Evolutionary conservation across 23 tunicate genomes (phyloP).

Genomic region (Aplidium turbinatum): DNA sequence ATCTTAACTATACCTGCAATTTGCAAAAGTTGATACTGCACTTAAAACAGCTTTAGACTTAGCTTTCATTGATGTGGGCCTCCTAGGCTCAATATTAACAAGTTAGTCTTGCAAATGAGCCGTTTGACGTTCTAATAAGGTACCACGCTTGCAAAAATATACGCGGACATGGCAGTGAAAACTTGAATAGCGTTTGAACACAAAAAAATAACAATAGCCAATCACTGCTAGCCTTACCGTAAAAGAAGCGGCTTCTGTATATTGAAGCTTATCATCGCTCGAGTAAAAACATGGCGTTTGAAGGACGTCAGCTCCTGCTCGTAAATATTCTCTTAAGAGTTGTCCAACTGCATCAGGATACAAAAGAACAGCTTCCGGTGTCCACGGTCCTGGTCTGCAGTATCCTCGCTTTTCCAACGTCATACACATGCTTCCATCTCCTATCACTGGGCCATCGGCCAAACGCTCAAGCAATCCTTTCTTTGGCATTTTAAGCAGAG

Average conservation of each 20-base stretch:
- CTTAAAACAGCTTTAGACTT: too few species aligned
- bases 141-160: too few species aligned
- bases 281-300: conserved; percentile 64
- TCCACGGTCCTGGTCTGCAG: conserved; percentile 66
- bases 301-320: conserved; percentile 73
- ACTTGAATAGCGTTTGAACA: too few species aligned
- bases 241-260: conserved; percentile 4
- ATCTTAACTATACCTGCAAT: too few species aligned
- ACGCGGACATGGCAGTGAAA: too few species aligned
- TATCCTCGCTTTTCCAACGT: conserved; percentile 87
- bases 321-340: conserved; percentile 72
- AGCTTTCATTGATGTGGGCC: too few species aligned
- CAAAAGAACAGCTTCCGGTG: conserved; percentile 81
- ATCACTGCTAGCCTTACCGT: too few species aligned
- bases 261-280: conserved; percentile 36
- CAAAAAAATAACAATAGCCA: too few species aligned
- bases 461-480: conserved; percentile 61
- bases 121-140: too few species aligned
- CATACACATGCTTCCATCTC: conserved; percentile 97
- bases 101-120: too few species aligned
- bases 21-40: neutral
- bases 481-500: conserved; percentile 26
- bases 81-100: too few species aligned
- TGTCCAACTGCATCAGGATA: conserved; percentile 86
- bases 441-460: conserved; percentile 84